These are phyloP conservation scores for Gobio gobio DNA, from an alignment of 2,113 vertebrate species.

Conservation along the genomic window DNA sequence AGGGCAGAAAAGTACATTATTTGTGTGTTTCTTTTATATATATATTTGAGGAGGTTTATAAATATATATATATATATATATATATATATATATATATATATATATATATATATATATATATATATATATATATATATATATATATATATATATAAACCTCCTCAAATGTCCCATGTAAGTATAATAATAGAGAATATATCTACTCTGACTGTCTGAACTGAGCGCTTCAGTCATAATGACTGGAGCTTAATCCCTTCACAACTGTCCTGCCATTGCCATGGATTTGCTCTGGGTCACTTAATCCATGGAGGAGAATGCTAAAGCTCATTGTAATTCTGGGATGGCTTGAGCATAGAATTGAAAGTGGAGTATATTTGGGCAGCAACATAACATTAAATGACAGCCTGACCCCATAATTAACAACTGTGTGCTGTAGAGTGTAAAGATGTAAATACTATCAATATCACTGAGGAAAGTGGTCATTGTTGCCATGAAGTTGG, in stretches of 20 bases:
- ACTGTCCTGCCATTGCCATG: constrained; percentile 69
- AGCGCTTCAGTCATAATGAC: constrained; percentile 64
- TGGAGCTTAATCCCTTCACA: constrained; percentile 71
- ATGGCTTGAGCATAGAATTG: constrained; percentile 28
- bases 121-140: no score
- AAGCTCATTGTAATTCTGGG: constrained; percentile 69
- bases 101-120: constrained; percentile 52
- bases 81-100: no score
- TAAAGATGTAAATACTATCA: not conserved
- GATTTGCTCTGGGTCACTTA: constrained; percentile 76
- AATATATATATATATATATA: constrained; percentile 54
- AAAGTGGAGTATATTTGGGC: not conserved
- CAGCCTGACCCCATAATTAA: not conserved
- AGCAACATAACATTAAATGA: not conserved
- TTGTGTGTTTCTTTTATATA: not conserved
- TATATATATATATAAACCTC: not conserved
- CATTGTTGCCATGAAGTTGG: not conserved
- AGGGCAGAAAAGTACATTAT: constrained; percentile 58
- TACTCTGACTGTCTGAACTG: constrained; percentile 37
- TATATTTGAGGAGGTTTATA: no score
- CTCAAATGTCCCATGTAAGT: not conserved
- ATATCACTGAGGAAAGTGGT: not conserved
- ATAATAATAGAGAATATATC: constrained; percentile 1
- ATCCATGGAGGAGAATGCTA: constrained; percentile 69
- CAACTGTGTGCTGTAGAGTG: not conserved